Percentiles rank a stretch among this genome's conserved stretches.
phyloP scores from a whole-genome alignment of 1,140 invertebrate species.

The Fopius arisanus region DNA sequence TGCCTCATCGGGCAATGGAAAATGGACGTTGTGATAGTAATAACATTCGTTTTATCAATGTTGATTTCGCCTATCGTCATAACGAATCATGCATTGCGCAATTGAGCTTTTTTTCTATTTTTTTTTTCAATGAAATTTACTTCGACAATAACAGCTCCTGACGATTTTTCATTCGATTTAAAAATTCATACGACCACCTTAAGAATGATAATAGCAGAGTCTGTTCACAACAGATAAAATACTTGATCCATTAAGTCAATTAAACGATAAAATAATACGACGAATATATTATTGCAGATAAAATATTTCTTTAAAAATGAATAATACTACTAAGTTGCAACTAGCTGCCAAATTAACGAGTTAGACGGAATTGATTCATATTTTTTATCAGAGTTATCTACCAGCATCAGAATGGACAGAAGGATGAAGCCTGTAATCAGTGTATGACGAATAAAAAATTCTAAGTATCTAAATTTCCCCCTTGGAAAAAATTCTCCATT shows the following conservation, averaged over 20 bases:
- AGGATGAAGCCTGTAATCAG: background rate
- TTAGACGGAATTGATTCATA: background rate
- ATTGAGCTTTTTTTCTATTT: background rate
- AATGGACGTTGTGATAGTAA: constrained; percentile 24
- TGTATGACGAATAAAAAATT: background rate
- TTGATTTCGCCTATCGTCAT: background rate
- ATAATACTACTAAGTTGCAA: background rate
- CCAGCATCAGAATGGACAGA: background rate
- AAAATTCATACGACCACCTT: background rate
- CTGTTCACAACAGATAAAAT: background rate
- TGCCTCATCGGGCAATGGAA: background rate
- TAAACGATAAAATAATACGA: constrained; percentile 6
- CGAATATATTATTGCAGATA: background rate
- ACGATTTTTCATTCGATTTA: background rate
- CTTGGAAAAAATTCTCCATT: background rate
- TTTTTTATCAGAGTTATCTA: background rate
- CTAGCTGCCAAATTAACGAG: background rate
- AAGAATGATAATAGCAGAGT: background rate
- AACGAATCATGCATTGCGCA: background rate
- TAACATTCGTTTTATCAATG: constrained; percentile 1
- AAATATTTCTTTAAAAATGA: background rate
- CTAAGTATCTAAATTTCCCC: background rate
- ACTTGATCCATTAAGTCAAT: background rate
- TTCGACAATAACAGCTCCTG: background rate
- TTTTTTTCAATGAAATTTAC: background rate